Conservation (phyloP, 2,113 vertebrate species). For the Bostrychus sinensis region DNA sequence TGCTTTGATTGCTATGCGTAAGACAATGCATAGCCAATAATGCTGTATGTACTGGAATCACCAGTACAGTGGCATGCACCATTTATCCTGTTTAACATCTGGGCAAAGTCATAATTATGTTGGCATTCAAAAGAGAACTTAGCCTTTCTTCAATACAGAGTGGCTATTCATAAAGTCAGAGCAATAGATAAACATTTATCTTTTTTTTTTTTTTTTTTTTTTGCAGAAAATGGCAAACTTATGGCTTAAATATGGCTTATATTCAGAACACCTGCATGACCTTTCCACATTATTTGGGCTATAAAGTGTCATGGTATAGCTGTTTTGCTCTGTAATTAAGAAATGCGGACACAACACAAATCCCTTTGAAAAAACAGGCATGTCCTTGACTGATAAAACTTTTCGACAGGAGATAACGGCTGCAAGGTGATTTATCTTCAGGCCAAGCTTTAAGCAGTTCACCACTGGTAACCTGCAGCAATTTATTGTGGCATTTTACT, state of each 20-base stretch:
- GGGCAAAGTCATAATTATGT: neutral
- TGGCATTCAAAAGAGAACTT: neutral
- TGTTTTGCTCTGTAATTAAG: neutral
- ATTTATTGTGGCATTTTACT: neutral
- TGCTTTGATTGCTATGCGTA: no score
- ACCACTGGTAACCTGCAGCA: neutral
- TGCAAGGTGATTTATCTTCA: constrained; percentile 28
- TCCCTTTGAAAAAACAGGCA: constrained; percentile 17
- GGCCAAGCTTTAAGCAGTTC: constrained; percentile 9
- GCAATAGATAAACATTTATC: neutral
- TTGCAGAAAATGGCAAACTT: neutral
- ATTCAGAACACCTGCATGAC: neutral
- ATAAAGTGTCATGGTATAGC: no score
- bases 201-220: neutral
- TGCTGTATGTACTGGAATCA: no score
- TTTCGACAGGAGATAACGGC: neutral
- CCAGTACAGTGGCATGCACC: no score
- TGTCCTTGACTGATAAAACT: constrained; percentile 23
- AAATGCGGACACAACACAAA: neutral
- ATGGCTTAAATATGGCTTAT: no score
- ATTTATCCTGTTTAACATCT: neutral
- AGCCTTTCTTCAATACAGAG: neutral
- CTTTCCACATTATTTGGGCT: neutral
- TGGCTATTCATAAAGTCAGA: neutral
- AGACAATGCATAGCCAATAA: no score